These are phyloP conservation scores for Dolichomitus sp. DNA, from an alignment of 2,888 invertebrate species.

Conservation along the genomic window DNA sequence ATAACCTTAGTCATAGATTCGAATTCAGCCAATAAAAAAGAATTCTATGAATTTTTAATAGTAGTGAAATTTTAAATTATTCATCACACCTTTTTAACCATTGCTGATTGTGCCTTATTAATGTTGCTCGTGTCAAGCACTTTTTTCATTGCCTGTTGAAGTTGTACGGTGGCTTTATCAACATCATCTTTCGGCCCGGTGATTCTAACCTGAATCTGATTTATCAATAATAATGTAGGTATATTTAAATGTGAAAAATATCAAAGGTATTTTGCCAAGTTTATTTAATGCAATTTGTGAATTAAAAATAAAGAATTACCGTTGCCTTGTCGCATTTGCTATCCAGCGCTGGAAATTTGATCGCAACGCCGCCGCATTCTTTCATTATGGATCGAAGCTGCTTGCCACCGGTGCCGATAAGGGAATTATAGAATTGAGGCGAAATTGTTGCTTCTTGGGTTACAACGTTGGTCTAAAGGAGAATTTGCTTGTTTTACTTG, in stretches of 20 bases:
- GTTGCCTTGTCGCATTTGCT: slow-evolving; percentile 95
- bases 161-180: slow-evolving; percentile 89
- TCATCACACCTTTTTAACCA: no score
- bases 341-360: slow-evolving; percentile 97
- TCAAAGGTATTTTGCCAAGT: no score
- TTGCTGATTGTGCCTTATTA: no score
- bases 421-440: slow-evolving; percentile 96
- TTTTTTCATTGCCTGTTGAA: no score
- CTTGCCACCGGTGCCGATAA: slow-evolving; percentile 97
- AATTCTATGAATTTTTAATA: no score
- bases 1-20: slow-evolving; percentile 96
- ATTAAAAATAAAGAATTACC: no score
- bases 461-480: slow-evolving; percentile 92
- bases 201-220: slow-evolving; percentile 89
- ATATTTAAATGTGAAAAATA: no score
- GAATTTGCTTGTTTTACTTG: slow-evolving; percentile 30
- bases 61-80: no score
- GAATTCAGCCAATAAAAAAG: slow-evolving; percentile 89
- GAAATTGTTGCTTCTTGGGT: slow-evolving; percentile 96
- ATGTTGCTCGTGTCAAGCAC: no score
- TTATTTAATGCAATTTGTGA: background rate
- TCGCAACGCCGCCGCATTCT: slow-evolving; percentile 98
- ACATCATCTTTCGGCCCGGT: slow-evolving; percentile 98
- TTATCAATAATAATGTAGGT: background rate
- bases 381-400: slow-evolving; percentile 98